Conservation (phyloP, 2,797 vertebrate species). For the Agapornis canus region DNA sequence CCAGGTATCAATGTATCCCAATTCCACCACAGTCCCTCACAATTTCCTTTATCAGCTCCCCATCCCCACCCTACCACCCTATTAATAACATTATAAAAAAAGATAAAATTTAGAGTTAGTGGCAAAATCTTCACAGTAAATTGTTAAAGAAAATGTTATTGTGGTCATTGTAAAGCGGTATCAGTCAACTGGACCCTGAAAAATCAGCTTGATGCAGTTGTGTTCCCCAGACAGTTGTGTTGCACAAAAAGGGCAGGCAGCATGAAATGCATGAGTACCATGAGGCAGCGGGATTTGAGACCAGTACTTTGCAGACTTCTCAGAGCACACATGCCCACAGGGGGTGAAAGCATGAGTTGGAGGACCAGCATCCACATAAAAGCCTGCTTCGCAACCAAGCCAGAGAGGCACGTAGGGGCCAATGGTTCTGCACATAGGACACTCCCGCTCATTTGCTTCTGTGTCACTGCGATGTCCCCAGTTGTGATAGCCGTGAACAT, state of each 20-base stretch:
- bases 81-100: constrained; percentile 75
- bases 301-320: constrained; percentile 98
- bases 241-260: constrained; percentile 96
- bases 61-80: background rate
- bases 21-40: background rate
- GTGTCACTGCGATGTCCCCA: constrained; percentile 95
- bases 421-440: constrained; percentile 94
- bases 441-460: constrained; percentile 90
- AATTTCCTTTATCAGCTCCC: background rate
- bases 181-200: constrained; percentile 98
- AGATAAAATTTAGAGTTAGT: constrained; percentile 79
- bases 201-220: constrained; percentile 94
- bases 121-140: constrained; percentile 85
- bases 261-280: constrained; percentile 94
- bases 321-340: constrained; percentile 96
- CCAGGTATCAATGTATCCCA: constrained; percentile 56
- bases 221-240: constrained; percentile 88
- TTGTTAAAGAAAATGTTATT: constrained; percentile 60
- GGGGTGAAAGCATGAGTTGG: constrained; percentile 94
- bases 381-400: constrained; percentile 94
- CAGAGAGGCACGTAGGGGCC: constrained; percentile 96
- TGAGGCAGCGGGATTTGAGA: constrained; percentile 93
- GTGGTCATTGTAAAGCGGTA: background rate
- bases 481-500: constrained; percentile 95
- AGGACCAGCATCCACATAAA: constrained; percentile 93